phyloP scores from a whole-genome alignment of 2,113 vertebrate species.

The Cinclus mexicanus region DNA sequence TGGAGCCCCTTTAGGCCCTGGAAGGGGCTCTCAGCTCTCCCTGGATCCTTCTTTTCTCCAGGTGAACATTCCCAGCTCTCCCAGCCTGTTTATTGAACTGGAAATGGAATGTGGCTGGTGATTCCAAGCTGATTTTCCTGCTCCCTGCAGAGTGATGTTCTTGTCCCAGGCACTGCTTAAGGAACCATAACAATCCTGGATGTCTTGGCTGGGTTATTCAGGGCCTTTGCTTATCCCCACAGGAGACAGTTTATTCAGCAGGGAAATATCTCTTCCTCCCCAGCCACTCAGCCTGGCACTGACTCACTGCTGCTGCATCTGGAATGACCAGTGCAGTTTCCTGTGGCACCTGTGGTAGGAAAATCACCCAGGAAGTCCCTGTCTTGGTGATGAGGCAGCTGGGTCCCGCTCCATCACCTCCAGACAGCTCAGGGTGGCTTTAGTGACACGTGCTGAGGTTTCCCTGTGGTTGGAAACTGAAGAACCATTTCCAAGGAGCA shows the following conservation, averaged over 20 bases:
- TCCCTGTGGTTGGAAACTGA: not conserved
- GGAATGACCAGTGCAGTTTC: slow-evolving; percentile 2
- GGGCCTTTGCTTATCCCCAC: not conserved
- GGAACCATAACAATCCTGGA: not conserved
- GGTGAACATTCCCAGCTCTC: not conserved
- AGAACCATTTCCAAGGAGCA: not conserved
- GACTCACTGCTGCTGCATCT: not conserved
- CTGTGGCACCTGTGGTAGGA: not conserved
- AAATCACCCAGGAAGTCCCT: not conserved
- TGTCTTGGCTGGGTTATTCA: not conserved
- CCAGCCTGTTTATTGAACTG: not conserved
- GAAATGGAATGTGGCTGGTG: not conserved
- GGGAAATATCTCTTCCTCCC: not conserved
- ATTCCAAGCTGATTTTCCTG: not conserved
- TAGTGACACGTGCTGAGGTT: not conserved
- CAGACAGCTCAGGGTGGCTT: not conserved
- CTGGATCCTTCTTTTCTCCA: not conserved
- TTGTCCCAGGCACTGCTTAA: not conserved
- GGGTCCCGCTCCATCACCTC: not conserved
- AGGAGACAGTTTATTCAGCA: not conserved
- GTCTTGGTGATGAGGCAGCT: not conserved
- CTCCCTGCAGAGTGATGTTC: not conserved
- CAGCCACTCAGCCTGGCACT: not conserved
- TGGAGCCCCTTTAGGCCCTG: not conserved
- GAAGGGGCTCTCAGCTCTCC: not conserved